Percentiles rank a stretch among this genome's conserved stretches.
phyloP scores from a whole-genome alignment of 2,113 vertebrate species.

The Dascyllus trimaculatus region DNA sequence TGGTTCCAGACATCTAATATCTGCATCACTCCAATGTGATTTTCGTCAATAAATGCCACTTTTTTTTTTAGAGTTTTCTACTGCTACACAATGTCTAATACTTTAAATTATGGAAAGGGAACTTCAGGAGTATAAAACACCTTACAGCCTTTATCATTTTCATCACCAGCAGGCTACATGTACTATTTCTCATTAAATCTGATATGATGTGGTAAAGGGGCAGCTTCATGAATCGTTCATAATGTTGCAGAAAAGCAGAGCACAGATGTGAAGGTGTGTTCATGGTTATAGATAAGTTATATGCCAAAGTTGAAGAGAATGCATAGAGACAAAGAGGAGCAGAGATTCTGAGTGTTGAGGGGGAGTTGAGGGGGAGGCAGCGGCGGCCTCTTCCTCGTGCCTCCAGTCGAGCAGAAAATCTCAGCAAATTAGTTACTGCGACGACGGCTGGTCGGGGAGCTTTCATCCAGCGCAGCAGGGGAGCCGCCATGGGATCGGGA shows the following conservation, averaged over 20 bases:
- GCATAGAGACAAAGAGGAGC: constrained; percentile 3
- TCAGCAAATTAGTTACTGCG: constrained; percentile 87
- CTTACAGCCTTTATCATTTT: background rate
- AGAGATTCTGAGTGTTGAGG: constrained; percentile 53
- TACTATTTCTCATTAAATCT: background rate
- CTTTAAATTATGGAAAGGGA: no score
- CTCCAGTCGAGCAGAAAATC: constrained; percentile 88
- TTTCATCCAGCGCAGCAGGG: constrained; percentile 83
- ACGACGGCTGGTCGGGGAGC: constrained; percentile 83
- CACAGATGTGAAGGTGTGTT: background rate
- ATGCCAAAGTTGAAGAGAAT: background rate
- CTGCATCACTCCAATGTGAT: no score
- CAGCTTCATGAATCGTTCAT: background rate
- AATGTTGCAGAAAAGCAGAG: background rate
- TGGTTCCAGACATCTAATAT: no score
- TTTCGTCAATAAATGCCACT: no score
- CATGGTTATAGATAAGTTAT: background rate
- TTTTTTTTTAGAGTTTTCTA: no score
- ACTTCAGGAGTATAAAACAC: no score
- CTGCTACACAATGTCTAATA: no score
- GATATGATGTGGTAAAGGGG: no score
- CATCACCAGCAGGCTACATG: background rate
- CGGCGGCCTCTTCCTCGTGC: constrained; percentile 84
- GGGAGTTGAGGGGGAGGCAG: constrained; percentile 42
- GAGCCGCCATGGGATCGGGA: constrained; percentile 71